These are phyloP conservation scores for Gorsachius goisagi DNA, from an alignment of 2,113 vertebrate species.

Conservation along the genomic window DNA sequence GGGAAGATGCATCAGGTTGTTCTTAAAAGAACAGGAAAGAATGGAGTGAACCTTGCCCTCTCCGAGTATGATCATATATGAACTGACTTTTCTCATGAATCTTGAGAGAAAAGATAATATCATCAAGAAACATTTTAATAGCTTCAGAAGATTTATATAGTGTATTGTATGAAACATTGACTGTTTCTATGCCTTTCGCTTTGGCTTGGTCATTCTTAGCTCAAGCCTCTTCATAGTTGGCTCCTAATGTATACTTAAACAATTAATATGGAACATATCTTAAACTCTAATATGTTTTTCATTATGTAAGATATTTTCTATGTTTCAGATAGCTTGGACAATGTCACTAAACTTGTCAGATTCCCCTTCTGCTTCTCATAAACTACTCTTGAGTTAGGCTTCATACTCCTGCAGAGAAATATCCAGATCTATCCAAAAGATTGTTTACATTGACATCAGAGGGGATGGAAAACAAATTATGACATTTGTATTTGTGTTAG, in stretches of 20 bases:
- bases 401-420: neutral
- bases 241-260: neutral
- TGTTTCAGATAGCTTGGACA: conserved; percentile 12
- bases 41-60: neutral
- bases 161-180: neutral
- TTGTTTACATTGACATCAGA: conserved; percentile 50
- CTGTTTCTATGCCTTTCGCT: neutral
- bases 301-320: neutral
- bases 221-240: neutral
- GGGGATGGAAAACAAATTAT: conserved; percentile 38
- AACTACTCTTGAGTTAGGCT: neutral
- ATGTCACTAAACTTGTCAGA: neutral
- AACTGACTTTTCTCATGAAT: neutral
- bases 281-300: neutral
- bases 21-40: neutral
- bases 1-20: neutral
- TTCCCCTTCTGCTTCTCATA: conserved; percentile 30
- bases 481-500: conserved; percentile 21
- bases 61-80: neutral
- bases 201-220: neutral
- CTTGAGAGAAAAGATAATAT: neutral
- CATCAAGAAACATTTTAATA: neutral
- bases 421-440: conserved; percentile 22
- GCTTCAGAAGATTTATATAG: neutral
- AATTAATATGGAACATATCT: neutral